Base-by-base conservation (phyloP, 2,113 vertebrate genomes). In the Accipiter cooperii region DNA sequence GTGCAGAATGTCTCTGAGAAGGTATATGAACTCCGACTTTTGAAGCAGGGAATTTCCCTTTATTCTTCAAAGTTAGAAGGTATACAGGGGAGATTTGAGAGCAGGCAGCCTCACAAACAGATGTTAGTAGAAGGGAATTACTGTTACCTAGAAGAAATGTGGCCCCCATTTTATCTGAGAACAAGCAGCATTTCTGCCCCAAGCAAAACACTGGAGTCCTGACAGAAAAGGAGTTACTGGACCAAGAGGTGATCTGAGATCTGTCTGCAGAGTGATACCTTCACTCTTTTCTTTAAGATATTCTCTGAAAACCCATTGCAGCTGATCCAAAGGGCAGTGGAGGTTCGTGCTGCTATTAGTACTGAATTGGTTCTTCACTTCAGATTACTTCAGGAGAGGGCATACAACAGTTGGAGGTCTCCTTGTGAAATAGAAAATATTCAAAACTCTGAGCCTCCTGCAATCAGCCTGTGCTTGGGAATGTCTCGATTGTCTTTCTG, bases 221-320 rank as follows among this genome's bases (percentile, higher is more conserved):
- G 84, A 47, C 96, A 26, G 83, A 97, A 68, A 97, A 97, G 17
- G 96, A 98, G 64, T 90, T 42, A 2, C 96, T 98, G 63, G 96
- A 98, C 65, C 73, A 96, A 61, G 97, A 98, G 31, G 93, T 96
- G 29, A 78, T 98, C 29, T 98, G 98, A n/a, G 17, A 42, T 51
- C 44, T 24, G 10, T 42, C 95, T 90, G 6, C 89, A 96, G 14
- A 97, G 55, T 1, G 83, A 97, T 13, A 96, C 75, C 9, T 98
- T 97, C 63, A 92, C 95, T 17, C 73, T 98, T 40, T 95, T 93
- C 88, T 97, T 97, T 34, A 95, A 98, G 88, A 93, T 98, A 31
- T 68, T 98, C 6, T 84, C 98, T 58, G 98, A 98, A 97, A 98
- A 98, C 26, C 97, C 97, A 1, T 90, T 98, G n/a, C 97, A 98